Conservation (phyloP, 2,888 invertebrate species). For the Hermaeophaga mercurialis region DNA sequence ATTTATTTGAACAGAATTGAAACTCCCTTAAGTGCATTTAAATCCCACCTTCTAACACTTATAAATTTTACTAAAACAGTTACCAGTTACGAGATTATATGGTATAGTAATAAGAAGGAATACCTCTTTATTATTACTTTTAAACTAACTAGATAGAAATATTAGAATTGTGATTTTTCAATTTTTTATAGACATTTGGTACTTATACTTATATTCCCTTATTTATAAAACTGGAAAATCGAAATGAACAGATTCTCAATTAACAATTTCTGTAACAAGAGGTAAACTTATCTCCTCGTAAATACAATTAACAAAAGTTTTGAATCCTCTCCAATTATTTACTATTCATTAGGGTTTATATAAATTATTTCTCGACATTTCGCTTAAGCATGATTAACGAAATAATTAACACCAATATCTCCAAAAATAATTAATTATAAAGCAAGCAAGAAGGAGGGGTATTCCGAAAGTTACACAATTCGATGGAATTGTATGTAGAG, state of each 20-base stretch:
- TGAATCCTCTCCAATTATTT: conserved; percentile 3
- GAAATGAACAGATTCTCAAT: neutral
- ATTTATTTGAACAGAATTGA: no score
- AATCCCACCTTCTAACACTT: no score
- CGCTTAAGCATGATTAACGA: conserved; percentile 9
- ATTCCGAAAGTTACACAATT: conserved; percentile 17
- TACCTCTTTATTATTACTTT: no score
- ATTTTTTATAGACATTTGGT: no score
- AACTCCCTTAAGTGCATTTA: no score
- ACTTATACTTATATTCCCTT: no score
- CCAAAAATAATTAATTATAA: conserved; percentile 16
- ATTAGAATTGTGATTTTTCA: no score
- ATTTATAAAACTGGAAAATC: no score
- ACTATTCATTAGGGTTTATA: conserved; percentile 11
- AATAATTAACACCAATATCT: conserved; percentile 17
- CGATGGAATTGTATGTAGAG: conserved; percentile 14
- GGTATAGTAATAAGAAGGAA: no score
- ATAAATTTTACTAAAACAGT: no score
- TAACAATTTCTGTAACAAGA: neutral
- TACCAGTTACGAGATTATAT: no score
- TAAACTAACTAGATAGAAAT: no score
- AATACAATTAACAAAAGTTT: conserved; percentile 7
- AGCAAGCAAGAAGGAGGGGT: neutral
- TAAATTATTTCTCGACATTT: conserved; percentile 12
- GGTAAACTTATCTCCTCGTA: conserved; percentile 1